These are phyloP conservation scores for Halcyon leucocephala DNA, from an alignment of 2,797 vertebrate genomes.

Conservation along the genomic window DNA sequence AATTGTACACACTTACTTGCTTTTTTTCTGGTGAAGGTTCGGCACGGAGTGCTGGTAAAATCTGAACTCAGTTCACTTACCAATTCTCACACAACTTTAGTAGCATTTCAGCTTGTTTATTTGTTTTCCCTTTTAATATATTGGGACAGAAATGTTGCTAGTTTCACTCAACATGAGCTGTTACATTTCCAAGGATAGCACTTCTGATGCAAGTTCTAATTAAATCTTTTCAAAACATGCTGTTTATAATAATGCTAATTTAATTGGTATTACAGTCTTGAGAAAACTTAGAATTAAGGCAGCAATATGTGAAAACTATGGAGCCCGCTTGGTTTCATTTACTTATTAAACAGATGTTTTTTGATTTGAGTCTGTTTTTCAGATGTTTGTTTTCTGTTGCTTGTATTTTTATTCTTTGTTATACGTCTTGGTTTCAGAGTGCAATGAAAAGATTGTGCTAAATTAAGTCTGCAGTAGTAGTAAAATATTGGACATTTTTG, in stretches of 20 bases:
- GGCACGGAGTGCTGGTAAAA: neutral
- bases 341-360: neutral
- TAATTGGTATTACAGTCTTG: constrained; percentile 6
- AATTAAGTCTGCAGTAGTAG: neutral
- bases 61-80: constrained; percentile 8
- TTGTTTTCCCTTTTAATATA: neutral
- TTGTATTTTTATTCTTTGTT: neutral
- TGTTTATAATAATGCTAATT: neutral
- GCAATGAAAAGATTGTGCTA: neutral
- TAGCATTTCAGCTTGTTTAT: neutral
- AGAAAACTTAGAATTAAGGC: neutral
- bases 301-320: neutral
- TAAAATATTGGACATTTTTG: neutral
- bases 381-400: neutral
- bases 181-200: neutral
- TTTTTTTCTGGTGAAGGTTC: neutral
- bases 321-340: neutral
- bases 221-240: neutral
- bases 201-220: constrained; percentile 28
- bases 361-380: neutral
- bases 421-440: neutral
- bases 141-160: neutral
- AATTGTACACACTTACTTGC: neutral
- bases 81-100: neutral
- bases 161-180: neutral